Conservation (phyloP, 2,888 invertebrate species). For the Orchestes rusci region DNA sequence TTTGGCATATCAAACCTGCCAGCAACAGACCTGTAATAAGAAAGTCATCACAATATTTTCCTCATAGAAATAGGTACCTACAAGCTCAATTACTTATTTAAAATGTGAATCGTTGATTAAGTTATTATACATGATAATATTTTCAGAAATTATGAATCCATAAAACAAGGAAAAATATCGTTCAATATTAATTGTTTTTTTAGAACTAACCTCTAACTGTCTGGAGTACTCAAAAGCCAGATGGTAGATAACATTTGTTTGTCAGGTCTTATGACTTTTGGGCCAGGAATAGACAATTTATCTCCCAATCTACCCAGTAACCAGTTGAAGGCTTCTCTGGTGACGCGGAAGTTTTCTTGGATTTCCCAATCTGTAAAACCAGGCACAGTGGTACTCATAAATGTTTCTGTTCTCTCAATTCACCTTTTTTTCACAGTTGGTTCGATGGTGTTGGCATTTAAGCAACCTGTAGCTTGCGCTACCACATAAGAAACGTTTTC, state of each 20-base stretch:
- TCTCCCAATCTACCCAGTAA: slow-evolving; percentile 3
- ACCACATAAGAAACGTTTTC: neutral
- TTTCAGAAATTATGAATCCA: too few species aligned
- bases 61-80: too few species aligned
- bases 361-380: slow-evolving; percentile 6
- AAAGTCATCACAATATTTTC: too few species aligned
- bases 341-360: slow-evolving; percentile 12
- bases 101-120: too few species aligned
- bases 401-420: neutral
- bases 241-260: slow-evolving; percentile 15
- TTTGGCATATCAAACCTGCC: slow-evolving; percentile 15
- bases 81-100: too few species aligned
- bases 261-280: slow-evolving; percentile 3
- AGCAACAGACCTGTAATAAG: slow-evolving; percentile 14
- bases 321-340: slow-evolving; percentile 9
- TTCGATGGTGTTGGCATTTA: neutral
- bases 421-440: neutral
- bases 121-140: too few species aligned
- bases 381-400: neutral
- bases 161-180: too few species aligned
- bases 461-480: neutral
- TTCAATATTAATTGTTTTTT: neutral
- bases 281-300: slow-evolving; percentile 1
- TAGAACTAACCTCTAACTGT: slow-evolving; percentile 17
- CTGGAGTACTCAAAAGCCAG: slow-evolving; percentile 20